phyloP scores from a whole-genome alignment of 2,113 vertebrate species.

The Corythaixoides concolor region DNA sequence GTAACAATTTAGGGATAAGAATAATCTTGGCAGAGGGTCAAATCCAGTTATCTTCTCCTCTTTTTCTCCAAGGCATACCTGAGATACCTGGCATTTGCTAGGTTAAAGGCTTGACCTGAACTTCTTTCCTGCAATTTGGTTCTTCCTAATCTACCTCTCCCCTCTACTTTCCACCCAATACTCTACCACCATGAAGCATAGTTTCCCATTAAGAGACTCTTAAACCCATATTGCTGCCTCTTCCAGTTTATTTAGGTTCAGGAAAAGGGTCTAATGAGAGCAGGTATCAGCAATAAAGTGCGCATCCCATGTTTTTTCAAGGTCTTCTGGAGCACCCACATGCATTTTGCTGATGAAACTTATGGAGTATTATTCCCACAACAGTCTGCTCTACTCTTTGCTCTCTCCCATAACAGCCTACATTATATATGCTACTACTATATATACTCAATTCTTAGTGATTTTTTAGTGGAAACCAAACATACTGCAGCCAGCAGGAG shows the following conservation, averaged over 20 bases:
- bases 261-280: neutral
- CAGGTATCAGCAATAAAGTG: neutral
- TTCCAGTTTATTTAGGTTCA: neutral
- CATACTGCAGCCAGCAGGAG: neutral
- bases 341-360: neutral
- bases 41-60: neutral
- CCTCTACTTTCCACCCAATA: neutral
- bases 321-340: neutral
- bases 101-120: neutral
- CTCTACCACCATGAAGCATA: neutral
- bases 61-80: neutral
- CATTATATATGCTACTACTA: neutral
- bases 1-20: neutral
- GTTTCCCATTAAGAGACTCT: neutral
- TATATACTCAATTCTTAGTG: neutral
- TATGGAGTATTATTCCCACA: neutral
- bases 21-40: neutral
- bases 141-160: neutral
- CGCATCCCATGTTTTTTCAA: neutral
- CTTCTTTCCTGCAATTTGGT: neutral
- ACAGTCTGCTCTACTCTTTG: neutral
- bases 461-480: neutral
- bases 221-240: neutral
- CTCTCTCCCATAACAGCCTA: neutral
- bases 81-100: neutral